Conservation (phyloP, 2,797 vertebrate genomes). For the Helostoma temminkii region DNA sequence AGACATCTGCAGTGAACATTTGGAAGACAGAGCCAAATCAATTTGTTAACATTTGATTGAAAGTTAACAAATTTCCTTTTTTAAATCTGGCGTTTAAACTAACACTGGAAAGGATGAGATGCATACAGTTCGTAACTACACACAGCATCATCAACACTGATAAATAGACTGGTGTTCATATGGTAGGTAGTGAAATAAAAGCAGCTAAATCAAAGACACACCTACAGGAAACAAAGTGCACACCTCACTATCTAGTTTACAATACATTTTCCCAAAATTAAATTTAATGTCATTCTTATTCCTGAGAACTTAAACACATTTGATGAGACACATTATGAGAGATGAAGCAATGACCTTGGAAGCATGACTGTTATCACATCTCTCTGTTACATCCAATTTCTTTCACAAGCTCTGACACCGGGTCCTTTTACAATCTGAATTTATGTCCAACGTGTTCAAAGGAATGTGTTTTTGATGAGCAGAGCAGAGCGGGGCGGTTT, state of each 20-base stretch:
- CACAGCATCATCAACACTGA: too few species aligned
- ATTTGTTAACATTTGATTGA: too few species aligned
- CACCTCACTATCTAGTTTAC: background rate
- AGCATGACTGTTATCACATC: constrained; percentile 32
- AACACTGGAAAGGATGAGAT: too few species aligned
- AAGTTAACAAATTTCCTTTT: too few species aligned
- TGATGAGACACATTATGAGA: constrained; percentile 61
- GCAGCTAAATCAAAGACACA: too few species aligned
- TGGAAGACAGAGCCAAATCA: too few species aligned
- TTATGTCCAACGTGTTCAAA: constrained; percentile 42
- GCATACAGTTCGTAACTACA: too few species aligned
- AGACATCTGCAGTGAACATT: too few species aligned
- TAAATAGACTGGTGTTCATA: too few species aligned
- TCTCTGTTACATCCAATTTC: constrained; percentile 44
- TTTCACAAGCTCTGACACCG: constrained; percentile 13
- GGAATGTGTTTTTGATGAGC: constrained; percentile 42
- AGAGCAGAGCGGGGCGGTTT: constrained; percentile 16
- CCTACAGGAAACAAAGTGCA: too few species aligned
- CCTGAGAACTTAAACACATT: constrained; percentile 33
- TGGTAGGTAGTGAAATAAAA: too few species aligned
- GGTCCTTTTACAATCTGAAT: constrained; percentile 31
- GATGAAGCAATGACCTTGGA: constrained; percentile 60
- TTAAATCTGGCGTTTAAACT: too few species aligned
- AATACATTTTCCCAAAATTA: constrained; percentile 6
- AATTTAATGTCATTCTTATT: constrained; percentile 16